Conservation (phyloP, 2,888 invertebrate species). For the Slavum lentiscoides region DNA sequence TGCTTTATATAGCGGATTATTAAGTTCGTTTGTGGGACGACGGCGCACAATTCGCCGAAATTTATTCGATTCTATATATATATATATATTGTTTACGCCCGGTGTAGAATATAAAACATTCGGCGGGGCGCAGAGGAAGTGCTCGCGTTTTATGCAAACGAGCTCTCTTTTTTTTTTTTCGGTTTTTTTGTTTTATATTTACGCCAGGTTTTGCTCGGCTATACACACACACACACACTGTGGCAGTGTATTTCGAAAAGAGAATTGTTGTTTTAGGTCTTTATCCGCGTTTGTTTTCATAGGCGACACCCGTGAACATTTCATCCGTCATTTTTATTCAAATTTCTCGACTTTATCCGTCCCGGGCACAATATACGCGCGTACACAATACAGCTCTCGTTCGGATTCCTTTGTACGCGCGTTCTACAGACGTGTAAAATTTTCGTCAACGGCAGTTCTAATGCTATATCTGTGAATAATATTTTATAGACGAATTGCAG, state of each 20-base stretch:
- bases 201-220: conserved; percentile 26
- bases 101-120: conserved; percentile 49
- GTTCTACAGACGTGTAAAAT: no score
- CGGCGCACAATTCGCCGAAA: conserved; percentile 34
- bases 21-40: conserved; percentile 34
- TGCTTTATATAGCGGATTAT: conserved; percentile 39
- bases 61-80: conserved; percentile 31
- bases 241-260: background rate
- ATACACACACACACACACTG: no score
- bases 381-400: no score
- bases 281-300: conserved; percentile 51
- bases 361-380: background rate
- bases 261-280: conserved; percentile 48
- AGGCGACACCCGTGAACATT: conserved; percentile 28
- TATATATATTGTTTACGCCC: conserved; percentile 26
- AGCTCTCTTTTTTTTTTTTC: conserved; percentile 23
- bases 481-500: no score
- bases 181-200: conserved; percentile 50
- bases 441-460: no score
- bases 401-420: no score
- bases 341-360: conserved; percentile 28
- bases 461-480: no score
- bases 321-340: conserved; percentile 33
- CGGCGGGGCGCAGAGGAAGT: conserved; percentile 11
- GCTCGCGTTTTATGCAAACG: conserved; percentile 47